A percentile compares a stretch with the other conserved stretches of the same genome.
Conservation (phyloP, 2,797 vertebrate genomes). For the Nyctibius grandis region DNA sequence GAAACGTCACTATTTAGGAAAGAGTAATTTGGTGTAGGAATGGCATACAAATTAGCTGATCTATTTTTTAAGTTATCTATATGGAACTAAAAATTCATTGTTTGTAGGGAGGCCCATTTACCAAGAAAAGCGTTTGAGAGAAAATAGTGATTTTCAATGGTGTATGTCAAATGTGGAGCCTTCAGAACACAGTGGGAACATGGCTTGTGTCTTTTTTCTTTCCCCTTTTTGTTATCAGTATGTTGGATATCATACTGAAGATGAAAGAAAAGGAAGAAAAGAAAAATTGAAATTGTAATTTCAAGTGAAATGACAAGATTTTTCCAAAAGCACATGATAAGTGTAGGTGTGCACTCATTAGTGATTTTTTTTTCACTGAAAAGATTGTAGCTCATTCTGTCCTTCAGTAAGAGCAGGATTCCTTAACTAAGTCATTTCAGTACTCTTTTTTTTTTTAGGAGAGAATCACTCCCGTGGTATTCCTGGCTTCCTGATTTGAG, state of each 20-base stretch:
- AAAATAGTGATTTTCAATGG: background rate
- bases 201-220: background rate
- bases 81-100: background rate
- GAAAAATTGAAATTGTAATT: background rate
- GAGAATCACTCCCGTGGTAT: background rate
- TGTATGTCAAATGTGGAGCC: background rate
- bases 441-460: background rate
- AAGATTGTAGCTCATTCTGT: background rate
- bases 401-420: background rate
- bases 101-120: background rate
- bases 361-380: background rate
- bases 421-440: background rate
- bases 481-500: background rate
- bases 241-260: background rate
- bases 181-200: background rate
- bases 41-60: background rate
- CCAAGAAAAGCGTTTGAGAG: background rate
- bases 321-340: background rate
- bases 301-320: background rate
- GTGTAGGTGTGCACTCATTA: rapidly evolving
- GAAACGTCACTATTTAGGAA: background rate
- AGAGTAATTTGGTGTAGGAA: background rate
- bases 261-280: background rate
- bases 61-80: background rate
- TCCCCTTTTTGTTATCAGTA: background rate